Percentiles rank a stretch among this genome's conserved stretches.
Evolutionary conservation across 2,113 vertebrate genomes (phyloP).

Genomic region (Eurystomus gularis): DNA sequence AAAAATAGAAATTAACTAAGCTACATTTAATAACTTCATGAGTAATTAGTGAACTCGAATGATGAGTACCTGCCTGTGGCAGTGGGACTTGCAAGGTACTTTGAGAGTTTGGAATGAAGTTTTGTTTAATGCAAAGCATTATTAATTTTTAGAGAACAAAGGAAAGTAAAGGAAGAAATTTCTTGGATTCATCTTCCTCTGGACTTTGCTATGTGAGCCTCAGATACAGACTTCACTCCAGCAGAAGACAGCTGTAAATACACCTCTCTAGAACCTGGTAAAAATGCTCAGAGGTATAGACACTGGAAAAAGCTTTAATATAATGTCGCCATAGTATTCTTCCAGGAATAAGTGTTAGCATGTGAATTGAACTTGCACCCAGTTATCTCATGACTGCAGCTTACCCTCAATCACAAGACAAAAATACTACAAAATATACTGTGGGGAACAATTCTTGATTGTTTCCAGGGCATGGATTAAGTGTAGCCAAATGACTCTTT

Average conservation of each 20-base stretch:
- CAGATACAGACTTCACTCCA: neutral
- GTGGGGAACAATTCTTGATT: constrained; percentile 51
- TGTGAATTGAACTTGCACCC: constrained; percentile 69
- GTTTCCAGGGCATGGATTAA: constrained; percentile 58
- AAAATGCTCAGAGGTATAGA: neutral
- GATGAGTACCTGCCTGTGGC: neutral
- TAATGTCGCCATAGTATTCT: constrained; percentile 29
- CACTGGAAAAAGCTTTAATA: constrained; percentile 16
- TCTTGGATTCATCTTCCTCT: neutral
- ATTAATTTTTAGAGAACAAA: neutral
- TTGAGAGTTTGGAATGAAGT: neutral
- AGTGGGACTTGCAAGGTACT: neutral
- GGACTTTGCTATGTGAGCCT: neutral
- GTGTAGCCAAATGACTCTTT: constrained; percentile 25
- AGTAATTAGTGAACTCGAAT: neutral
- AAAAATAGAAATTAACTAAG: constrained; percentile 31
- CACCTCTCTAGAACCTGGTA: constrained; percentile 7
- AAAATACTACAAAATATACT: constrained; percentile 61
- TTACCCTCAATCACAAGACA: constrained; percentile 57
- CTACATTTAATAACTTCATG: neutral
- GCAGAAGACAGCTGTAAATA: constrained; percentile 19
- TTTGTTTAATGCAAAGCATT: neutral
- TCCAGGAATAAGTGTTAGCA: constrained; percentile 30
- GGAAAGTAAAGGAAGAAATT: neutral
- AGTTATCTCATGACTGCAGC: constrained; percentile 64